A percentile compares a stretch with the other conserved stretches of the same genome.
Conservation (phyloP, 2,888 invertebrate species). For the Rhingia rostrata region DNA sequence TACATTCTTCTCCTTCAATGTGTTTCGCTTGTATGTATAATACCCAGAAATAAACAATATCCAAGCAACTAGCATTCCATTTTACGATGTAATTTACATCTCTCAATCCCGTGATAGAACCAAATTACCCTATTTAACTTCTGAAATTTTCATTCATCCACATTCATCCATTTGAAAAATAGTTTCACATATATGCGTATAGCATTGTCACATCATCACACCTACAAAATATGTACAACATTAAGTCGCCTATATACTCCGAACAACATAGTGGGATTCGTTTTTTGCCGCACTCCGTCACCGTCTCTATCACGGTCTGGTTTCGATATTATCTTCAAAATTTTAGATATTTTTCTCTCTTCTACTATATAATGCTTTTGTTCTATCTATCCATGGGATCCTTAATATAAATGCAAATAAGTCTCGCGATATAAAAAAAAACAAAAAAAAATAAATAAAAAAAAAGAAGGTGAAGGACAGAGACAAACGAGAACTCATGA, state of each 20-base stretch:
- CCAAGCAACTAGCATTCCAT: constrained; percentile 54
- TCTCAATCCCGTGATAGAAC: constrained; percentile 69
- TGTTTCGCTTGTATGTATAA: constrained; percentile 31
- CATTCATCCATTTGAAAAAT: constrained; percentile 67
- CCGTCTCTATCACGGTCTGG: constrained; percentile 14
- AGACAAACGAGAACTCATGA: constrained; percentile 71
- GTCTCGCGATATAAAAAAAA: constrained; percentile 58
- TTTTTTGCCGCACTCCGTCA: constrained; percentile 37
- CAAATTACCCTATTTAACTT: constrained; percentile 72
- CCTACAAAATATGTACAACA: constrained; percentile 23
- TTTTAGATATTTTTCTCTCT: constrained; percentile 72
- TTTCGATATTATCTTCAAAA: constrained; percentile 66
- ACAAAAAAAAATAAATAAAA: constrained; percentile 18
- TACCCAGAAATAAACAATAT: constrained; percentile 45
- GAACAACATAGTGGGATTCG: constrained; percentile 19
- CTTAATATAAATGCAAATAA: constrained; percentile 76
- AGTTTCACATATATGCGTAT: constrained; percentile 44
- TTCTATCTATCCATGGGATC: constrained; percentile 71
- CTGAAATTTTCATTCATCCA: constrained; percentile 66
- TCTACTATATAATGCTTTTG: constrained; percentile 66
- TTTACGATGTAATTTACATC: constrained; percentile 72
- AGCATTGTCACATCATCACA: constrained; percentile 32
- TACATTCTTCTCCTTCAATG: constrained; percentile 17
- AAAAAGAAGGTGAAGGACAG: constrained; percentile 59
- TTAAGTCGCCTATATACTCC: constrained; percentile 24